phyloP scores from a whole-genome alignment of 2,888 invertebrate species.

The Drosophila paramelanica region DNA sequence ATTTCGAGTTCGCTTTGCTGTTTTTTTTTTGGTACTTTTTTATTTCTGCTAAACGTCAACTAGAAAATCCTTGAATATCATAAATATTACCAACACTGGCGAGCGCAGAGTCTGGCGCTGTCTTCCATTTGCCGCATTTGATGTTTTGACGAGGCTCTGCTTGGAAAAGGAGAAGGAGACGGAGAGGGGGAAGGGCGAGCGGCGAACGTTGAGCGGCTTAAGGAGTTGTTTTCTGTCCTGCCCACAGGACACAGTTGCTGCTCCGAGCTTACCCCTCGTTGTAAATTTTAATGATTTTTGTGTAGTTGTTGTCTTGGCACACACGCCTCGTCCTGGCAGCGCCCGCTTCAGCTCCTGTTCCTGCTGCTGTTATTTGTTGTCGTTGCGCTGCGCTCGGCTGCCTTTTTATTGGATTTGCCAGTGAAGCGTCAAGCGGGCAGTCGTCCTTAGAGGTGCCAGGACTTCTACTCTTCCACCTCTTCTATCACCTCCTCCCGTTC shows the following conservation, averaged over 20 bases:
- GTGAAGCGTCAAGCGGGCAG: constrained; percentile 65
- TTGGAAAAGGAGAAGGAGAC: background rate
- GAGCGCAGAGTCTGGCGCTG: constrained; percentile 11
- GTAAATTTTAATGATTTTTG: constrained; percentile 69
- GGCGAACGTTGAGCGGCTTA: constrained; percentile 31
- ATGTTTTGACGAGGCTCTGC: constrained; percentile 57
- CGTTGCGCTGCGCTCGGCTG: constrained; percentile 47
- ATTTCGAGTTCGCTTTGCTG: constrained; percentile 8
- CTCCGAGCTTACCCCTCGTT: constrained; percentile 38
- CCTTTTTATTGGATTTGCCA: constrained; percentile 68
- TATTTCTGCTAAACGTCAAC: constrained; percentile 63
- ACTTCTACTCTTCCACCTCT: constrained; percentile 22
- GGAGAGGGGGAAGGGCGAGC: constrained; percentile 10
- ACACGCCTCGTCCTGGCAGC: constrained; percentile 27
- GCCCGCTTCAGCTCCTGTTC: constrained; percentile 6
- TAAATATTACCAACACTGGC: constrained; percentile 71
- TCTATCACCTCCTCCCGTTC: background rate
- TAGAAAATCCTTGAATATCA: constrained; percentile 79
- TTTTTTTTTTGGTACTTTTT: background rate
- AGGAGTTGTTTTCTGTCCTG: constrained; percentile 52
- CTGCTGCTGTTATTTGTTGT: constrained; percentile 38
- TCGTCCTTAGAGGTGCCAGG: constrained; percentile 49
- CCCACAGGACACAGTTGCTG: constrained; percentile 43
- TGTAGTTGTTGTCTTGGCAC: constrained; percentile 50
- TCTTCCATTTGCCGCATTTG: constrained; percentile 59